These are phyloP conservation scores for Otis tarda DNA, from an alignment of 2,113 vertebrate genomes.

Conservation along the genomic window DNA sequence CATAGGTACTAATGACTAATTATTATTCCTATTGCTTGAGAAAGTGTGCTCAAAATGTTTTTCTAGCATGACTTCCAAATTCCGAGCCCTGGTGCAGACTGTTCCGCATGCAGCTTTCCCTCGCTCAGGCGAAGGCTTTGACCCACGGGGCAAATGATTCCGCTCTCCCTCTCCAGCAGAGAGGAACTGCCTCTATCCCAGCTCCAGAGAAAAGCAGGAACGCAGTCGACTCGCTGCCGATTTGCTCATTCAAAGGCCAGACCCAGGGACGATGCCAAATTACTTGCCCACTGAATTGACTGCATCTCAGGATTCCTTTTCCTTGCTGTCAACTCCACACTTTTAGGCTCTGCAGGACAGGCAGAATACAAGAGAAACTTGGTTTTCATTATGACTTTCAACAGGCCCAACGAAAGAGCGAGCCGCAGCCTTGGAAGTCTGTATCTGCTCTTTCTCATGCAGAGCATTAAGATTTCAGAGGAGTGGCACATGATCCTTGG, in stretches of 20 bases:
- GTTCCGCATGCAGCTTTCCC: not conserved
- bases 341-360: not conserved
- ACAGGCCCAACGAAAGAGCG: not conserved
- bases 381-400: constrained; percentile 43
- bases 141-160: constrained; percentile 47
- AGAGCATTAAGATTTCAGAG: not conserved
- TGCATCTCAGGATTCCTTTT: not conserved
- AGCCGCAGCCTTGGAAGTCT: not conserved
- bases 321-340: constrained; percentile 26
- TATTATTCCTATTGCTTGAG: not conserved
- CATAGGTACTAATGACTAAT: not conserved
- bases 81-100: not conserved
- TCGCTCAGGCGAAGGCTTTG: not conserved
- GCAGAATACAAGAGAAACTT: not conserved
- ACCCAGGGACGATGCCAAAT: not conserved
- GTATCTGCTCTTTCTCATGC: constrained; percentile 37
- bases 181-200: not conserved
- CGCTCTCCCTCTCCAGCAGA: not conserved
- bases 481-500: not conserved
- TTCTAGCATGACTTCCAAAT: not conserved
- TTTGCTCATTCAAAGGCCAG: not conserved
- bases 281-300: not conserved
- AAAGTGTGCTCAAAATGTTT: not conserved
- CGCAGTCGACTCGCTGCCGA: not conserved
- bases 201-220: constrained; percentile 10